A percentile compares a stretch with the other conserved stretches of the same genome.
phyloP scores from a whole-genome alignment of 2,113 vertebrate species.

The Athene cunicularia region DNA sequence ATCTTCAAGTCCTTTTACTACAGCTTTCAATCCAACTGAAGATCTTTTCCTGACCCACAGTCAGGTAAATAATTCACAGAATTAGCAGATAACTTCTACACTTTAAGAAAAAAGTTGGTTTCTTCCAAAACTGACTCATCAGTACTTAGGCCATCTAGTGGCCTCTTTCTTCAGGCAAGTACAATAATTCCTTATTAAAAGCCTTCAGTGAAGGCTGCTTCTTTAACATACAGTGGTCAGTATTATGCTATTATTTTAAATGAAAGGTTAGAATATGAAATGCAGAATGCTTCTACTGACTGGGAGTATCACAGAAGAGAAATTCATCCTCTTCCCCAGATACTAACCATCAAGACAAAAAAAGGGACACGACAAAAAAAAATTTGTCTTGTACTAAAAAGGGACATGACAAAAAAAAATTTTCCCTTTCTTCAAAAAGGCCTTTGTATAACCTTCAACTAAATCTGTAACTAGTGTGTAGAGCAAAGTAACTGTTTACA shows the following conservation, averaged over 20 bases:
- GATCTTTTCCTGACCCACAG: slow-evolving; percentile 5
- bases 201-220: background rate
- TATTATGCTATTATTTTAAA: background rate
- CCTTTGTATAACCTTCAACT: background rate
- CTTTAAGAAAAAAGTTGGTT: background rate
- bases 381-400: background rate
- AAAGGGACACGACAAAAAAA: background rate
- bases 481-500: background rate
- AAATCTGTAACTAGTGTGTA: background rate
- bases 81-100: background rate
- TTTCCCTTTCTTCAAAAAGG: background rate
- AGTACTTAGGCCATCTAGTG: slow-evolving; percentile 43
- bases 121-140: background rate
- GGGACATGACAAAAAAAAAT: background rate
- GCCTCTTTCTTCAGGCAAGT: background rate
- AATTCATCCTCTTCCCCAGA: background rate
- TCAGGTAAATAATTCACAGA: slow-evolving; percentile 51
- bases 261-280: background rate
- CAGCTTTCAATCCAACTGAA: slow-evolving; percentile 6
- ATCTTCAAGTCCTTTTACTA: background rate
- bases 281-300: background rate
- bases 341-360: rapidly evolving
- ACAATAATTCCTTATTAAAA: background rate
- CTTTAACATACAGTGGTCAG: background rate
- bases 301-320: background rate